Percentiles rank a stretch among this genome's conserved stretches.
Evolutionary conservation across 2,797 vertebrate genomes (phyloP).

Genomic region (Hephaestus fuliginosus): DNA sequence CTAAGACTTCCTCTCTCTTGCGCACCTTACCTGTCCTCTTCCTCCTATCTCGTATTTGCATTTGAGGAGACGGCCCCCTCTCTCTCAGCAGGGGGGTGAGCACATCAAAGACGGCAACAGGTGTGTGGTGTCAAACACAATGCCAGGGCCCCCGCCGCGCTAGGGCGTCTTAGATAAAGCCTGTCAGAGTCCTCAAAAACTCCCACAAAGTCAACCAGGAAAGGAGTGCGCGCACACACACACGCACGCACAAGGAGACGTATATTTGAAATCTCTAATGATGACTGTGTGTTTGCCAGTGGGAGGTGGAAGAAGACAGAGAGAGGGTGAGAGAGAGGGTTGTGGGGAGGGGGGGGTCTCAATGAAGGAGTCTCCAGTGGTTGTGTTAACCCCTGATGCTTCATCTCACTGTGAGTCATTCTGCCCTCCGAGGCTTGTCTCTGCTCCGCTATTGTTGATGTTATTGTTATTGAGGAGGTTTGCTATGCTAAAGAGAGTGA

Average conservation of each 20-base stretch:
- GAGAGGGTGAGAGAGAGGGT: constrained; percentile 24
- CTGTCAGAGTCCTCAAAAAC: constrained; percentile 80
- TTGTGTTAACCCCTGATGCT: constrained; percentile 75
- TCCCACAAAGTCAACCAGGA: constrained; percentile 70
- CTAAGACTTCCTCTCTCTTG: constrained; percentile 66
- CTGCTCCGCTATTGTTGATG: constrained; percentile 68
- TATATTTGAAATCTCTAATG: constrained; percentile 63
- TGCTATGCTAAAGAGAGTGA: constrained; percentile 59
- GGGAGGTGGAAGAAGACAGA: constrained; percentile 50
- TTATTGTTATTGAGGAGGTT: constrained; percentile 74
- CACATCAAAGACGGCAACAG: constrained; percentile 84
- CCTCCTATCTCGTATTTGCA: constrained; percentile 73
- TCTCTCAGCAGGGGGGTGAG: constrained; percentile 66
- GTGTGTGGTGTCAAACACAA: constrained; percentile 82
- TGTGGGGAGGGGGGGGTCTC: constrained; percentile 32
- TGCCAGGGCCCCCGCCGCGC: constrained; percentile 75
- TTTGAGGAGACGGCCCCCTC: constrained; percentile 72
- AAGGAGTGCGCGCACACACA: constrained; percentile 30
- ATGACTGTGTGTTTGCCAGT: constrained; percentile 52
- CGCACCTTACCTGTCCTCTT: constrained; percentile 71
- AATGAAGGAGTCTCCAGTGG: constrained; percentile 67
- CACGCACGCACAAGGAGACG: constrained; percentile 9
- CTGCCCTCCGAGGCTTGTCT: constrained; percentile 68
- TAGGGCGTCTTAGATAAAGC: constrained; percentile 77
- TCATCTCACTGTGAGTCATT: constrained; percentile 72